Conservation (phyloP, 2,888 invertebrate species). For the Lottia gigantea region DNA sequence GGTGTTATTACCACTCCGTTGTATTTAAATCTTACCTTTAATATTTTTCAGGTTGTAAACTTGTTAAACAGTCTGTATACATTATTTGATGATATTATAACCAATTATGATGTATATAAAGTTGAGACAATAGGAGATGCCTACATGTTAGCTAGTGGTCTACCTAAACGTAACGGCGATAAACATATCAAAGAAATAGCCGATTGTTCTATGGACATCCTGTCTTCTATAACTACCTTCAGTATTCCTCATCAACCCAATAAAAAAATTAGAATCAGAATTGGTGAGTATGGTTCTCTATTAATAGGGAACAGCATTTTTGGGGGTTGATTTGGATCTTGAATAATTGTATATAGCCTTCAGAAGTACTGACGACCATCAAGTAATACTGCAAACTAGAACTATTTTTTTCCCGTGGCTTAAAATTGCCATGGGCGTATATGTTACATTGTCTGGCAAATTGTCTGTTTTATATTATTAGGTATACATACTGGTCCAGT, state of each 20-base stretch:
- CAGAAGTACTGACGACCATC: no score
- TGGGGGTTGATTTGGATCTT: no score
- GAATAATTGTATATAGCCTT: no score
- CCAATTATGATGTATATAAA: constrained; percentile 44
- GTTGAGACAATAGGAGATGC: constrained; percentile 62
- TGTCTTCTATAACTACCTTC: constrained; percentile 52
- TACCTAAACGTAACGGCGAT: constrained; percentile 54
- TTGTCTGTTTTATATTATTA: constrained; percentile 12
- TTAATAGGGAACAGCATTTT: no score
- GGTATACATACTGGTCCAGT: constrained; percentile 58
- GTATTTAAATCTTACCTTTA: background rate
- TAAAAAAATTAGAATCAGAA: constrained; percentile 47
- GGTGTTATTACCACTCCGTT: no score
- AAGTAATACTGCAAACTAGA: no score
- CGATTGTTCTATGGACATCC: constrained; percentile 53
- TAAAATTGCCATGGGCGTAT: no score
- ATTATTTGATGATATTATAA: constrained; percentile 60
- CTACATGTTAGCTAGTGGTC: constrained; percentile 59
- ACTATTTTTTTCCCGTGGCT: no score
- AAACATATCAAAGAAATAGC: constrained; percentile 54
- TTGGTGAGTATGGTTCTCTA: constrained; percentile 37
- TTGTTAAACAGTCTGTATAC: constrained; percentile 59
- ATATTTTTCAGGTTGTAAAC: constrained; percentile 51
- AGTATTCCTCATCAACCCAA: constrained; percentile 55
- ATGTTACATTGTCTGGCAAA: background rate